Conservation (phyloP, 2,113 vertebrate genomes). For the Phasianus colchicus region DNA sequence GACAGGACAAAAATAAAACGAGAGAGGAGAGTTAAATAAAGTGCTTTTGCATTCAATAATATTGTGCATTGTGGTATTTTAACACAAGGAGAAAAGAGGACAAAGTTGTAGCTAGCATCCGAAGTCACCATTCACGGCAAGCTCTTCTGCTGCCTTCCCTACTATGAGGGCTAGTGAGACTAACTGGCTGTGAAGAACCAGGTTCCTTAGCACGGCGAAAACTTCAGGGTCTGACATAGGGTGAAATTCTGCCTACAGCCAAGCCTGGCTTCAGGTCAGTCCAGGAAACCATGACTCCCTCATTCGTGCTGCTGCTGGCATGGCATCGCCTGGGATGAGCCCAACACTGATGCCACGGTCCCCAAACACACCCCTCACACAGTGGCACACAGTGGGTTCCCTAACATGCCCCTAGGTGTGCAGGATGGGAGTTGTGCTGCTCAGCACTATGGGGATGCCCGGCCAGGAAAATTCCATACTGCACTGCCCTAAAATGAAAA, state of each 20-base stretch:
- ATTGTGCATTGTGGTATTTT: not conserved
- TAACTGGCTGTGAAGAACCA: not conserved
- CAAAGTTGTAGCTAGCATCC: not conserved
- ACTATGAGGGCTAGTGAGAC: not conserved
- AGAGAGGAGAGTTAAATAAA: constrained; percentile 32
- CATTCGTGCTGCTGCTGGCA: not conserved
- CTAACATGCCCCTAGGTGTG: fast-evolving
- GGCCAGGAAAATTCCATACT: not conserved
- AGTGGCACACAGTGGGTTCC: fast-evolving
- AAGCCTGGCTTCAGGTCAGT: not conserved
- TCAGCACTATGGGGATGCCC: fast-evolving
- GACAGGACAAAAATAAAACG: constrained; percentile 23
- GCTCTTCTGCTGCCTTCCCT: not conserved
- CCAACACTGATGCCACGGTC: fast-evolving
- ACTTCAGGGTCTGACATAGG: not conserved
- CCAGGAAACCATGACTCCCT: not conserved
- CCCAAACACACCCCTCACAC: not conserved
- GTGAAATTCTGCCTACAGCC: not conserved
- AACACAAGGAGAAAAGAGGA: fast-evolving
- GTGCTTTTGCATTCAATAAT: not conserved
- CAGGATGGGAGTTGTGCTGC: fast-evolving
- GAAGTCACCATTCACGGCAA: not conserved
- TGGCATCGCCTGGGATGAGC: not conserved
- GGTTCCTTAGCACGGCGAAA: not conserved
- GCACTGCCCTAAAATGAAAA: not conserved